Conservation (phyloP, 2,113 vertebrate genomes). For the Carollia perspicillata region DNA sequence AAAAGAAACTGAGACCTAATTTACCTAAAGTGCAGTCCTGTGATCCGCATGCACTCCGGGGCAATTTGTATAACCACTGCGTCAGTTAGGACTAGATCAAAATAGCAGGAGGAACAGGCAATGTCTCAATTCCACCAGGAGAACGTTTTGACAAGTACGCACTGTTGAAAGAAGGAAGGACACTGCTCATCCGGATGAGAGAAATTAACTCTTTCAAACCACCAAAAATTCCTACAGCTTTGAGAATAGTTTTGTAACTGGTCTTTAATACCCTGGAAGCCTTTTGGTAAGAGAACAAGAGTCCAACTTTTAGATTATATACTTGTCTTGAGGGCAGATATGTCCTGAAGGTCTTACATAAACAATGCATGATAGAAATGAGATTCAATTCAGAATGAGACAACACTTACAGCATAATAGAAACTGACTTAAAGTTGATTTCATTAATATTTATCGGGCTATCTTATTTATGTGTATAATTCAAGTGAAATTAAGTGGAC, state of each 20-base stretch:
- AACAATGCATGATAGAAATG: background rate
- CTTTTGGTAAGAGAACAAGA: background rate
- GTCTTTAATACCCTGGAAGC: background rate
- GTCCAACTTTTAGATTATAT: background rate
- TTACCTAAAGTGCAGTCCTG: background rate
- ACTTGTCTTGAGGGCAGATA: background rate
- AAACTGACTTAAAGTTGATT: background rate
- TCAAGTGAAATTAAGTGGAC: background rate
- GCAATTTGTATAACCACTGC: background rate
- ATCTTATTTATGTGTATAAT: background rate
- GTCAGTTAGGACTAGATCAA: background rate
- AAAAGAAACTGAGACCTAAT: slow-evolving; percentile 17
- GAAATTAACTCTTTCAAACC: background rate
- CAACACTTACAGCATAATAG: background rate
- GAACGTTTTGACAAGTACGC: background rate
- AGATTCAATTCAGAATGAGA: background rate
- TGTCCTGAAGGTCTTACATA: background rate
- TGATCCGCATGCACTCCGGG: background rate
- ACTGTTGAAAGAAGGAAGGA: background rate
- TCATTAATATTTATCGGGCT: background rate
- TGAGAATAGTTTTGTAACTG: background rate
- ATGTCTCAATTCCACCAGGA: background rate
- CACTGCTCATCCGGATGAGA: background rate
- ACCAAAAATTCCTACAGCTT: background rate
- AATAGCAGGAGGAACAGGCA: background rate